Evolutionary conservation across 2,113 vertebrate genomes (phyloP), one percentile per base, ranked within the genome.

Genomic region (Myxocyprinus asiaticus): DNA sequence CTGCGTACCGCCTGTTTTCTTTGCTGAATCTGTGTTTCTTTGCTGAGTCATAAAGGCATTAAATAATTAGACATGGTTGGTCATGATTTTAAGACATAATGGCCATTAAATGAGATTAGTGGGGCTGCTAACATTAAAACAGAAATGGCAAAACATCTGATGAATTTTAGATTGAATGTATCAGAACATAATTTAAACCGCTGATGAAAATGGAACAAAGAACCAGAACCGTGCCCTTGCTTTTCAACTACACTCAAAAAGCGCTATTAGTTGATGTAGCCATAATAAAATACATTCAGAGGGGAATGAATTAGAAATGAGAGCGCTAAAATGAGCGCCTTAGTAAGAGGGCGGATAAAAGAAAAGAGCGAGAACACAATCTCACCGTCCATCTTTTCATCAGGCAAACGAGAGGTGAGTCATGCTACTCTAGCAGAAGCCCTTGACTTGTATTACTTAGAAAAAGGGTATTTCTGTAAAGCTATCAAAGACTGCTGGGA

Each of bases 391-490:
- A 85, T 75, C 80, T 84, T 84, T 79, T 80, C 80, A 80, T 83
- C 63, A 10, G 22, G 69, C 50, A 76, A 80, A 80, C 51, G 63
- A 84, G 79, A 85, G 81, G 87, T 83, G 82, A 86, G 81, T 85
- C 80, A 85, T 81, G 83, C 74, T 76, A 75, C 84, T 83, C 75
- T 71, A 75, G 65, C 53, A 77, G 79, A 85, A 87, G 76, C 78
- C 77, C 85, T 81, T 70, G 81, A 78, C 80, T 82, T 82, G 80
- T 61, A 77, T 81, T 79, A 67, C 81, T 76, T 78, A 83, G 83
- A 82, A 33, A 82, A 81, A 83, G 83, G 83, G 76, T 53, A 83
- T 76, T 81, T 78, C 76, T 75, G 64, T 61, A 45, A 53, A 78
- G 82, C 81, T 81, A 84, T 85, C 76, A 80, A 81, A 85, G 71